Evolutionary conservation across 2,797 vertebrate genomes (phyloP).

Genomic region (Chaenodraco wilsoni): DNA sequence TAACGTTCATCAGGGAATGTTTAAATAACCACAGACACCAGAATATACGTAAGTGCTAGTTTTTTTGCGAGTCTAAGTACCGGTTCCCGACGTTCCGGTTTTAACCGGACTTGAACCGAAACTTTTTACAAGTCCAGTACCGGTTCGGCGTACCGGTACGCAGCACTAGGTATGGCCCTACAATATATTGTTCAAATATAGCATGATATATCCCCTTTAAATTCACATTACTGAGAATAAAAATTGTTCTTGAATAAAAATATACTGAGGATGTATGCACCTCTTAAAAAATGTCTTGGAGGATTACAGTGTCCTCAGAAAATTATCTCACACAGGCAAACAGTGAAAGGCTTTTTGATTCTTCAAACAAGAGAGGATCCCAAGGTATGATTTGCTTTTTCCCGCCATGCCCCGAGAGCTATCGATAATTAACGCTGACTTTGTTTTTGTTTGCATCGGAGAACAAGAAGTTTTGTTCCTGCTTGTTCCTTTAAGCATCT

Average conservation of each 20-base stretch:
- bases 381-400: constrained; percentile 4
- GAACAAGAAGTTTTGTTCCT: constrained; percentile 33
- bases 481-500: constrained; percentile 22
- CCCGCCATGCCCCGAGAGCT: neutral
- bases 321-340: constrained; percentile 24
- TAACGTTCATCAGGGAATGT: too few species aligned
- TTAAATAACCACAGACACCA: too few species aligned
- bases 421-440: constrained; percentile 34
- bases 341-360: constrained; percentile 20
- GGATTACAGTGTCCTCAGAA: constrained; percentile 4
- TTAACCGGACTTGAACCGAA: too few species aligned
- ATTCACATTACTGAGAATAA: constrained; percentile 45
- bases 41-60: too few species aligned
- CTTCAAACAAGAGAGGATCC: constrained; percentile 18
- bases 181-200: too few species aligned
- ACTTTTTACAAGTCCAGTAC: too few species aligned
- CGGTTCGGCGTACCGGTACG: too few species aligned
- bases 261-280: constrained; percentile 21
- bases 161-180: too few species aligned
- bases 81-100: too few species aligned
- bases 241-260: constrained; percentile 37
- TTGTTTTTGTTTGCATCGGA: constrained; percentile 25
- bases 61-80: too few species aligned
- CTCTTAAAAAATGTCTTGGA: constrained; percentile 10
- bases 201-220: neutral